Percentiles rank a stretch among this genome's conserved stretches.
Evolutionary conservation across 2,113 vertebrate species (phyloP).

Genomic region (Scortum barcoo): DNA sequence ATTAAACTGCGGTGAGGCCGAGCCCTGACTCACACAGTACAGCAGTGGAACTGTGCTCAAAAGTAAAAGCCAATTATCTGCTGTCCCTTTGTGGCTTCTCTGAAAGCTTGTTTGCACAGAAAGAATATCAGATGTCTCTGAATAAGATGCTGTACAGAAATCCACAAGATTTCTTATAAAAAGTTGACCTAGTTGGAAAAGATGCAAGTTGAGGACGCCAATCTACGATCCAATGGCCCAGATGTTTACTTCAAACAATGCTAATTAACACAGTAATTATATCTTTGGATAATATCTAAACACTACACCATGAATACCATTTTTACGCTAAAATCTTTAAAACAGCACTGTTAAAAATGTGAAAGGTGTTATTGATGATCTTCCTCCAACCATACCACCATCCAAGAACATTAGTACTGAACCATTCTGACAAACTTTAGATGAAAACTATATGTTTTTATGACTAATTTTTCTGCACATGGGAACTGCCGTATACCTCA

Average conservation of each 20-base stretch:
- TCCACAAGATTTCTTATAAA: too few species aligned
- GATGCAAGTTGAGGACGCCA: not conserved
- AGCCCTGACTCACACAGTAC: not conserved
- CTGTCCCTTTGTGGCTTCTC: not conserved
- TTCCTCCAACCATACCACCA: too few species aligned
- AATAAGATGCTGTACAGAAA: not conserved
- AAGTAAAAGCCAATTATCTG: not conserved
- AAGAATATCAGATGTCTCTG: not conserved
- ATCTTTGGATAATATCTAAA: too few species aligned
- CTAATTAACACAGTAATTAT: not conserved
- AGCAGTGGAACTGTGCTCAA: not conserved
- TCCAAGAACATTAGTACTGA: too few species aligned
- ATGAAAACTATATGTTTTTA: too few species aligned
- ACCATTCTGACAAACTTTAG: too few species aligned
- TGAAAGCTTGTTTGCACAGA: not conserved
- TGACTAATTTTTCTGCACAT: not conserved
- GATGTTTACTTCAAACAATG: not conserved
- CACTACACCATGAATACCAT: too few species aligned
- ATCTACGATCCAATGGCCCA: not conserved
- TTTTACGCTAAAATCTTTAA: too few species aligned
- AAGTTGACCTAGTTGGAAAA: not conserved
- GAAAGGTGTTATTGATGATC: too few species aligned
- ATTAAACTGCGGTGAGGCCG: slow-evolving; percentile 19
- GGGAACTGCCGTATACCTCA: not conserved
- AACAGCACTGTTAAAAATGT: too few species aligned